These are phyloP conservation scores for Micoletzkya japonica DNA, from an alignment of 2,888 invertebrate genomes.

Conservation along the genomic window DNA sequence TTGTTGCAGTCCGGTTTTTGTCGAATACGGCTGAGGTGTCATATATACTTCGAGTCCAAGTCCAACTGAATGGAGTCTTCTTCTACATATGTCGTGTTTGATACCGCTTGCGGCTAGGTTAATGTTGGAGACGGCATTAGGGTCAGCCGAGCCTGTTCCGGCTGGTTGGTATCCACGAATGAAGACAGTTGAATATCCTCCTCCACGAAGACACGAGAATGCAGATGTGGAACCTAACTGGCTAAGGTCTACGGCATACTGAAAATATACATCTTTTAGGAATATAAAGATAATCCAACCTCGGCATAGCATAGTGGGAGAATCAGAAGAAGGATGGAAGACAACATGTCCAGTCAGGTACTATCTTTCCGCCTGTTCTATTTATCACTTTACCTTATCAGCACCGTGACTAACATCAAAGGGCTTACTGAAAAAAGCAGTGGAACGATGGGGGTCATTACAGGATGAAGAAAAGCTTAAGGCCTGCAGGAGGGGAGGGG, in stretches of 20 bases:
- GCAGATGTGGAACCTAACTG: constrained; percentile 3
- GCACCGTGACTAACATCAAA: neutral
- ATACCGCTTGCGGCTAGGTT: constrained; percentile 14
- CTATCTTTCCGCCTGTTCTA: neutral
- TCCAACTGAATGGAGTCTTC: neutral
- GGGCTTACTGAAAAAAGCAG: neutral
- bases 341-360: neutral
- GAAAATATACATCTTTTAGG: neutral
- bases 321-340: neutral
- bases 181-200: constrained; percentile 20
- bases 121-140: constrained; percentile 22
- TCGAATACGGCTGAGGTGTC: constrained; percentile 17
- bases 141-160: constrained; percentile 21
- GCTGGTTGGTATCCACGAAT: constrained; percentile 24
- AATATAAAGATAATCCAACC: neutral
- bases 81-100: neutral
- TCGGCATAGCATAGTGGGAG: neutral
- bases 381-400: constrained; percentile 5
- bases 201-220: constrained; percentile 14
- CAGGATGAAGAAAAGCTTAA: neutral
- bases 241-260: constrained; percentile 16
- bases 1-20: constrained; percentile 11
- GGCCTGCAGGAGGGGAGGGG: neutral
- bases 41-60: constrained; percentile 28
- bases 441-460: neutral